Evolutionary conservation across 2,888 invertebrate genomes (phyloP), one percentile per base, ranked within the genome.

Genomic region (Pasiphila rectangulata): DNA sequence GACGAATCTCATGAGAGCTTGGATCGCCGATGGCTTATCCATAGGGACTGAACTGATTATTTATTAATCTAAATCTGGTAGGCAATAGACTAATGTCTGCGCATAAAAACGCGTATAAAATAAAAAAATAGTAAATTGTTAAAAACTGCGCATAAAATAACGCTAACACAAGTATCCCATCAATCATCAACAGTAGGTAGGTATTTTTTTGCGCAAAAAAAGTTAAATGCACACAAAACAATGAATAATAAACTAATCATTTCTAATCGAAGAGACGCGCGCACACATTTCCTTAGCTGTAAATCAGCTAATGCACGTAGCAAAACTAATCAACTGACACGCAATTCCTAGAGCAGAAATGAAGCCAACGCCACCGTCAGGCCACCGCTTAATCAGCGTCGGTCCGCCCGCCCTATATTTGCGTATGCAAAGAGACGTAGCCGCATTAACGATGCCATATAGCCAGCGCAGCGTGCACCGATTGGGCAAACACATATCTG

Each of bases 401-500:
- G 81, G 77, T 70, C 80, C 79, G 75, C 76, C 83, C 83, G 85
- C 83, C 84, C 86, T 86, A 86, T 87, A 87, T 89, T 89, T 89
- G 86, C 87, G 83, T 89, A 89, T 89, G 89, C 88, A 89, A 89
- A 89, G 89, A 88, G 87, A 82, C 81, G 76, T 70, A 77, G 84
- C 82, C 86, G 72, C 85, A 89, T 89, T 88, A 88, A 84, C 87
- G 84, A 89, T 88, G 88, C 87, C 86, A 88, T 88, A 89, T 88
- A 88, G 83, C 83, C 86, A 83, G 81, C 85, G 82, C 82, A 86
- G 82, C 88, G 80, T 87, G 85, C 84, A 82, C 79, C 83, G 85
- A 88, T 87, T 87, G 86, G 83, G 87, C 88, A 87, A 87, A 88
- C 88, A 89, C 86, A 88, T 89, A 89, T 89, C 89, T 88, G 88